A percentile compares a stretch with the other conserved stretches of the same genome.
phyloP scores from a whole-genome alignment of 2,888 invertebrate species.

The Aphodius granarius region DNA sequence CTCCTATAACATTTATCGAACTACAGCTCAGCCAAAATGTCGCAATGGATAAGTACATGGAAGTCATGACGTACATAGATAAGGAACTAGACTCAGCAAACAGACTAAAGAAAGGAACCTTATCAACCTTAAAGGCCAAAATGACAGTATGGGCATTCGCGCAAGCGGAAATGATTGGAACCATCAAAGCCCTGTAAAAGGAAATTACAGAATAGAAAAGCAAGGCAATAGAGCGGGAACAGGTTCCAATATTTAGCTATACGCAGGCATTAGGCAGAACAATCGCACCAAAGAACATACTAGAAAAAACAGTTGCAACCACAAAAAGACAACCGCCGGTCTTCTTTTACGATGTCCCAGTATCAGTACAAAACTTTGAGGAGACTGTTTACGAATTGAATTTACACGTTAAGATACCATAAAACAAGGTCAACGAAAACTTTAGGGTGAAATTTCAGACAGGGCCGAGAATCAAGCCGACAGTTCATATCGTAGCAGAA shows the following conservation, averaged over 20 bases:
- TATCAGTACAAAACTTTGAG: not conserved
- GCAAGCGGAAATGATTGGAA: too few relatives aligned
- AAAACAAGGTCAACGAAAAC: not conserved
- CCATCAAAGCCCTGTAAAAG: not conserved
- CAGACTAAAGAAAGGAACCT: not conserved
- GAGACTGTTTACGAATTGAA: slow-evolving; percentile 20
- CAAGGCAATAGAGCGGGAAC: not conserved
- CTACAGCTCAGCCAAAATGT: too few relatives aligned
- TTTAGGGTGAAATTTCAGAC: slow-evolving; percentile 20
- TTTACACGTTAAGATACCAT: not conserved
- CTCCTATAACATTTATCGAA: too few relatives aligned
- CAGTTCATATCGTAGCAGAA: slow-evolving; percentile 18
- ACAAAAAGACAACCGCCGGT: too few relatives aligned
- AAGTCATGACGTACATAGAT: not conserved
- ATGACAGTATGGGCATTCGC: slow-evolving; percentile 11
- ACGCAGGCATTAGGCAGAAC: too few relatives aligned
- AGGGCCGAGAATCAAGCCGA: slow-evolving; percentile 15
- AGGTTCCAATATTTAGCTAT: too few relatives aligned
- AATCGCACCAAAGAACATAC: too few relatives aligned
- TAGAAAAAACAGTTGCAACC: too few relatives aligned
- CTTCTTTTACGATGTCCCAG: too few relatives aligned
- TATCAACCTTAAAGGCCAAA: not conserved
- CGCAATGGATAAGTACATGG: not conserved
- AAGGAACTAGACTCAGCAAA: not conserved
- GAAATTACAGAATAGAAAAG: not conserved